Conservation (phyloP, 2,113 vertebrate genomes). For the Chionomys nivalis region DNA sequence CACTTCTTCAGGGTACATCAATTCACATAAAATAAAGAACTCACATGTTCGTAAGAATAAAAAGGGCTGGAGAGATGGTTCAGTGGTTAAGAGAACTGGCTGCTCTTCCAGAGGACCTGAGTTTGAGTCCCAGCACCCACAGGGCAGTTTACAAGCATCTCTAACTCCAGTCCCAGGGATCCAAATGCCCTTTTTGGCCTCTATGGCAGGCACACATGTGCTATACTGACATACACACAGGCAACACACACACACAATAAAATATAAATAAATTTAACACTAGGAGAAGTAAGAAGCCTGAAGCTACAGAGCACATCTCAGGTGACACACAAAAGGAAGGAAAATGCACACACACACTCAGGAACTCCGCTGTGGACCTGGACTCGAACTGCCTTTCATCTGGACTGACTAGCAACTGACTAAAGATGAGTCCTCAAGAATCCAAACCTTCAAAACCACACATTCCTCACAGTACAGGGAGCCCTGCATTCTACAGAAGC, state of each 20-base stretch:
- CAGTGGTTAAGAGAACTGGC: background rate
- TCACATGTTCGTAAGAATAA: background rate
- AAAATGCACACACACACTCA: background rate
- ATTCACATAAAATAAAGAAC: background rate
- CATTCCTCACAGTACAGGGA: background rate
- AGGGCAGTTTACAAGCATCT: background rate
- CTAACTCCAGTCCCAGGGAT: background rate
- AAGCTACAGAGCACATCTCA: slow-evolving; percentile 23
- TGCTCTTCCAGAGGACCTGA: background rate
- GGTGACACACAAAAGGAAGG: background rate
- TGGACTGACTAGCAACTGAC: background rate
- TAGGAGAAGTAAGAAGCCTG: background rate
- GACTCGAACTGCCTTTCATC: slow-evolving; percentile 50
- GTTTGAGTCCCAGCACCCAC: background rate
- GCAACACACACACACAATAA: background rate
- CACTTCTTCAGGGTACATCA: background rate
- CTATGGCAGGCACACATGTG: background rate
- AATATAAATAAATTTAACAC: background rate
- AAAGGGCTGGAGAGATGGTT: background rate
- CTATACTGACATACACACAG: background rate
- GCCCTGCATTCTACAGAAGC: background rate
- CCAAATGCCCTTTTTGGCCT: background rate
- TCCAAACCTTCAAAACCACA: background rate
- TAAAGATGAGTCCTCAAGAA: slow-evolving; percentile 41
- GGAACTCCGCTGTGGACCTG: background rate